Conservation (phyloP, 2,797 vertebrate species). For the Coendou prehensilis region DNA sequence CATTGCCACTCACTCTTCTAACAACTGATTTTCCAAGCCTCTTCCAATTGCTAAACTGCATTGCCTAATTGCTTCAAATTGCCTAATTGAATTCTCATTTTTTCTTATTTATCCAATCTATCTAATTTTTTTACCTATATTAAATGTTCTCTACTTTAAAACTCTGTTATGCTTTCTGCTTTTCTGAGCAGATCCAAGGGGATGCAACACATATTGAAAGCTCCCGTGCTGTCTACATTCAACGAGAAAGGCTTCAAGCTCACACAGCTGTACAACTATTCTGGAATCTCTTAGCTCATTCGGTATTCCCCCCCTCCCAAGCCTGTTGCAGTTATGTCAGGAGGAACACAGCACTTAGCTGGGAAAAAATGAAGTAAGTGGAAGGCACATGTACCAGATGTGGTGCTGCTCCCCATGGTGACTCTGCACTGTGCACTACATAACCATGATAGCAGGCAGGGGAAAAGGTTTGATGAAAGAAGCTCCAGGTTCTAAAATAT, state of each 20-base stretch:
- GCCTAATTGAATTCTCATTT: not conserved
- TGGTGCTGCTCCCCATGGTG: fast-evolving
- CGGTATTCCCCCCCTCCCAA: fast-evolving
- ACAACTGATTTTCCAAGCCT: not conserved
- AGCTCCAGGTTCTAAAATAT: not conserved
- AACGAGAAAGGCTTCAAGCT: not conserved
- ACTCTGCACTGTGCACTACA: not conserved
- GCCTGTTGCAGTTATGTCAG: not conserved
- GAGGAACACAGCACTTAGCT: not conserved
- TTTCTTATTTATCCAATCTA: not conserved
- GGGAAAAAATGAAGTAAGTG: not conserved
- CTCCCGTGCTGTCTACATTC: not conserved
- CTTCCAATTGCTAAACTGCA: not conserved
- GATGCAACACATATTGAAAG: not conserved
- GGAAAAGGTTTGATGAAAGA: not conserved
- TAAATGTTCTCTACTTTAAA: not conserved
- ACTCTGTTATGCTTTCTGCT: not conserved
- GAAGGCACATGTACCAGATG: fast-evolving
- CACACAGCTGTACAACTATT: not conserved
- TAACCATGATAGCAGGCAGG: not conserved
- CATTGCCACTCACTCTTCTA: not conserved
- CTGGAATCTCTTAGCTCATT: not conserved
- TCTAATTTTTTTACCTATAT: not conserved
- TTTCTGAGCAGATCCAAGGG: not conserved
- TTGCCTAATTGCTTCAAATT: slow-evolving; percentile 9